These are phyloP conservation scores for Ciconia boyciana DNA, from an alignment of 2,113 vertebrate species.

Conservation along the genomic window DNA sequence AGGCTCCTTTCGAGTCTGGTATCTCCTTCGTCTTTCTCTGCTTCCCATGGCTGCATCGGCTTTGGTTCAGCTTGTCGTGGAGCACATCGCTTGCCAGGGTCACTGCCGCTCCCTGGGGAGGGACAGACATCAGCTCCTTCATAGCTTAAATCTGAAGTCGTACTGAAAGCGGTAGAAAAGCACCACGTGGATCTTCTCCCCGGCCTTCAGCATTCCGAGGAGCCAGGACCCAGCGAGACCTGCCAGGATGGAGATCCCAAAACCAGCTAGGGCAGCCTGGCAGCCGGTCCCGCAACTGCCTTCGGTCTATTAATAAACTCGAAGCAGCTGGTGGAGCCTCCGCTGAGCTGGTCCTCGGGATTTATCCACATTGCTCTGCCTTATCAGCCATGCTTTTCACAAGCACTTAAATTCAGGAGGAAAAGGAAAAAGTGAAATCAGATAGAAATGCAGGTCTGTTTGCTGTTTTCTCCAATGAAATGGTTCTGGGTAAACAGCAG, in stretches of 20 bases:
- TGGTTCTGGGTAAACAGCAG: conserved; percentile 83
- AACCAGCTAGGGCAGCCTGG: neutral
- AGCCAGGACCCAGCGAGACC: neutral
- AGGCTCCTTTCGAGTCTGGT: neutral
- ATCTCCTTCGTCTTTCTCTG: neutral
- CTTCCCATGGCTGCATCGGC: neutral
- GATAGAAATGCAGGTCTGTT: conserved; percentile 82
- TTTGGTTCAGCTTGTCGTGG: neutral
- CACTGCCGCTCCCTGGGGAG: neutral
- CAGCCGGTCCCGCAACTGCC: conserved; percentile 12
- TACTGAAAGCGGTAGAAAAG: neutral
- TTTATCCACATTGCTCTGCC: conserved; percentile 56
- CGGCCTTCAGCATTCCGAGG: neutral
- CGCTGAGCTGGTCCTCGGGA: neutral
- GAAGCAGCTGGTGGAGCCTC: conserved; percentile 45
- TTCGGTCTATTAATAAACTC: conserved; percentile 13
- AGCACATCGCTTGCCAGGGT: neutral
- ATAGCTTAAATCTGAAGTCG: neutral
- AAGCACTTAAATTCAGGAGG: conserved; percentile 77
- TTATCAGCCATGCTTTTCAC: conserved; percentile 77
- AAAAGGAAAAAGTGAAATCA: conserved; percentile 78
- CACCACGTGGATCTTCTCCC: neutral
- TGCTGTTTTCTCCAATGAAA: conserved; percentile 83
- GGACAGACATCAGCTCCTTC: neutral
- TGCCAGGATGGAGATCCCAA: neutral